Evolutionary conservation across 2,888 invertebrate species (phyloP).

Genomic region (Callimorpha dominula): DNA sequence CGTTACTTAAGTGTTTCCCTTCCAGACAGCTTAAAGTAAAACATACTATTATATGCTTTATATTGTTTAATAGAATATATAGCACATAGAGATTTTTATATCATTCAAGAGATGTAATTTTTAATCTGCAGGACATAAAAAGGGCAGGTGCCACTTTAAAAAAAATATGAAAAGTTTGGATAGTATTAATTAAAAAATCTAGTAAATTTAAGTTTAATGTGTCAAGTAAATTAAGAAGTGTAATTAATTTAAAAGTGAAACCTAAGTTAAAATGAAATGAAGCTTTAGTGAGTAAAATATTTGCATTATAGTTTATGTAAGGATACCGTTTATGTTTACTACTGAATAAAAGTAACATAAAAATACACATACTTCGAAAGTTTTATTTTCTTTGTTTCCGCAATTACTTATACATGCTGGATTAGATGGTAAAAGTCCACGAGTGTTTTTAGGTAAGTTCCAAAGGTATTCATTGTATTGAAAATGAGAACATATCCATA

Average conservation of each 20-base stretch:
- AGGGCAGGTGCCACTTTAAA: neutral
- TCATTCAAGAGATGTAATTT: neutral
- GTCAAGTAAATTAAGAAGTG: neutral
- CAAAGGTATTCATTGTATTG: too few relatives aligned
- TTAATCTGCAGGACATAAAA: neutral
- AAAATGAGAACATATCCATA: too few relatives aligned
- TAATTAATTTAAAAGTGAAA: neutral
- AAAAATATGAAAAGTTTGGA: neutral
- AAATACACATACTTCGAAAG: neutral
- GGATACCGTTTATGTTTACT: neutral
- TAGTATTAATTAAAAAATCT: neutral
- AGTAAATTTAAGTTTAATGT: neutral
- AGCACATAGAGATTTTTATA: neutral
- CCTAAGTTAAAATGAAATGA: too few relatives aligned
- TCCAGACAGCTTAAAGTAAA: constrained; percentile 59
- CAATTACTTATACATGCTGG: too few relatives aligned
- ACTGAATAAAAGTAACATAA: neutral
- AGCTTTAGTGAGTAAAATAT: too few relatives aligned
- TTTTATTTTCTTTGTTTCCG: too few relatives aligned
- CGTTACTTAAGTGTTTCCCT: constrained; percentile 62
- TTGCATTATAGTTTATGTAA: too few relatives aligned
- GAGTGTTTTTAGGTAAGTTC: too few relatives aligned
- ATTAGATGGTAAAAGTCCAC: too few relatives aligned
- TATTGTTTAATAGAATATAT: neutral
- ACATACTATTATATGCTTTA: constrained; percentile 46